Base-by-base conservation (phyloP, 2,113 vertebrate species). In the Athene noctua region DNA sequence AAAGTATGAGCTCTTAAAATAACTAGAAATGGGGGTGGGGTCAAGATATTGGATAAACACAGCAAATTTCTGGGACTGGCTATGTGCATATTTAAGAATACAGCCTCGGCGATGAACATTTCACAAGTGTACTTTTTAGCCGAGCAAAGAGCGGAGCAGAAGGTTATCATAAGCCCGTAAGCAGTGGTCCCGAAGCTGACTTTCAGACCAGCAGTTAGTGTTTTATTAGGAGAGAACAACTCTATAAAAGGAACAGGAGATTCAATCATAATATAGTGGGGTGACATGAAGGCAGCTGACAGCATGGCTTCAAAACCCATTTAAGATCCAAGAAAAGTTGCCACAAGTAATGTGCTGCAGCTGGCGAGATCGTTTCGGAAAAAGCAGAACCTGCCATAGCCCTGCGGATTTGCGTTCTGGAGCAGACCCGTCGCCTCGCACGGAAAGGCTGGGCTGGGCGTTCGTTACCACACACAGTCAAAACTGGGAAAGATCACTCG, bases 161-260 rank as follows among this genome's bases (percentile, higher is more conserved):
- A 97, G 93, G 94, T 95, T 97, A 96, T 96, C 94, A 3, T 44
- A 38, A 95, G 88, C 47, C 63, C 83, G 36, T 34, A 71, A 93
- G 97, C 94, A 59, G 97, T 40, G 90, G 96, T 97, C 94, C 96
- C 79, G 93, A 96, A 97, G 95, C 97, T 80, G 97, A 92, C 97
- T 96, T 85, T 91, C 96, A 89, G 95, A 63, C 94, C 97, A 87
- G 97, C 97, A 88, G 92, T 97, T 80, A 97, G 97, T 98, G 97
- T 98, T 98, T 98, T 98, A 98, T 98, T 98, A 98, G 98, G 98
- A 98, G 98, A 98, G 98, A 98, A 98, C 98, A 98, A 98, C 97
- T 98, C 98, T 98, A 98, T 98, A 98, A 98, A 98, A 98, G 98
- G 98, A 98, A 97, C 98, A 98, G 98, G 98, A 97, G 97, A 97